phyloP scores from a whole-genome alignment of 1,140 invertebrate genomes.

The Rhyacophila brunnea region DNA sequence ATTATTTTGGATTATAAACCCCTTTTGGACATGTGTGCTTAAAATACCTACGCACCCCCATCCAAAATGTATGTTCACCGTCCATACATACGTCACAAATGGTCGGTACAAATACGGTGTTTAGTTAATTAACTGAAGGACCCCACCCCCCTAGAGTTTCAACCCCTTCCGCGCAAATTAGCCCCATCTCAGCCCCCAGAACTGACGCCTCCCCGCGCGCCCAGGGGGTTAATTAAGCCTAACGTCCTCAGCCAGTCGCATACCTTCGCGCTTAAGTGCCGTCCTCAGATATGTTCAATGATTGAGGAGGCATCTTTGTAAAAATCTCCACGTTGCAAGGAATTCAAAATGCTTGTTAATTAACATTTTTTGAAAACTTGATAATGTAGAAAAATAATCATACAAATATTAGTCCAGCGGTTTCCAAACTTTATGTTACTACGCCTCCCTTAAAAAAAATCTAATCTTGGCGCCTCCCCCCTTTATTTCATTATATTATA shows the following conservation, averaged over 20 bases:
- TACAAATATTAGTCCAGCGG: too few relatives aligned
- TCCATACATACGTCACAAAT: conserved; percentile 17
- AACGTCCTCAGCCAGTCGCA: conserved; percentile 26
- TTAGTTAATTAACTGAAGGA: conserved; percentile 35
- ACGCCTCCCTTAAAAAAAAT: too few relatives aligned
- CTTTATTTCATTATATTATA: too few relatives aligned
- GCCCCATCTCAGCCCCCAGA: conserved; percentile 24
- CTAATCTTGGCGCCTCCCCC: too few relatives aligned
- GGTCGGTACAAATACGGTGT: conserved; percentile 30
- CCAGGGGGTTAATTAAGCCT: conserved; percentile 32
- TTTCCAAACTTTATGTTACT: too few relatives aligned
- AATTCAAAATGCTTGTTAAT: too few relatives aligned
- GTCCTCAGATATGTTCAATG: conserved; percentile 14
- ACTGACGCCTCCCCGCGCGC: conserved; percentile 1
- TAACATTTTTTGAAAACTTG: too few relatives aligned
- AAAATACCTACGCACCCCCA: too few relatives aligned
- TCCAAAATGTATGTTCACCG: too few relatives aligned
- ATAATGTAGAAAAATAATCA: too few relatives aligned
- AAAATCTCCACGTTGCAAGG: conserved; percentile 9
- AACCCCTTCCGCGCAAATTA: conserved; percentile 29
- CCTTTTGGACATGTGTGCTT: too few relatives aligned
- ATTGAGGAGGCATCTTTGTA: conserved; percentile 21
- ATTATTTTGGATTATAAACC: too few relatives aligned
- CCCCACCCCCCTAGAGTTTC: conserved; percentile 11
- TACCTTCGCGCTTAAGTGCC: conserved; percentile 30